Percentiles rank a stretch among this genome's conserved stretches.
These are phyloP conservation scores for Tricholauxania praeusta DNA, from an alignment of 2,888 invertebrate genomes.

Conservation along the genomic window DNA sequence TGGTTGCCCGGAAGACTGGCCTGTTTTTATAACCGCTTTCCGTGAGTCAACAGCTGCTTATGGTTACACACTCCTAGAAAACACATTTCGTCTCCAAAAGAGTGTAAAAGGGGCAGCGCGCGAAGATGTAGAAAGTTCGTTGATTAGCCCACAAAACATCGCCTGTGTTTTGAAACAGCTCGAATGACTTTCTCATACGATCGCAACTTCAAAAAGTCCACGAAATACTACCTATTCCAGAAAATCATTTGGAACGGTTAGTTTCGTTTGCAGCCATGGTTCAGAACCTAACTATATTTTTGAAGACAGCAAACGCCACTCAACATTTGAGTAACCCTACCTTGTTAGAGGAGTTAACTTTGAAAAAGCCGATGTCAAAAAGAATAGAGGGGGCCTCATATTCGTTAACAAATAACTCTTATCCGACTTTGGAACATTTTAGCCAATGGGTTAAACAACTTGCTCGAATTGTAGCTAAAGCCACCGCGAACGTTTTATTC, in stretches of 20 bases:
- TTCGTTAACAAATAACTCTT: neutral
- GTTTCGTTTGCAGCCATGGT: neutral
- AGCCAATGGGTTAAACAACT: conserved; percentile 10
- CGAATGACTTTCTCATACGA: neutral
- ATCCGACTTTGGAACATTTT: conserved; percentile 5
- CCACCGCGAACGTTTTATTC: neutral
- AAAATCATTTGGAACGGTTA: conserved; percentile 29
- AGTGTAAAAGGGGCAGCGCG: conserved; percentile 8
- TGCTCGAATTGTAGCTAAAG: conserved; percentile 6
- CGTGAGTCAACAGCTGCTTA: conserved; percentile 8
- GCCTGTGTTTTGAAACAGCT: neutral
- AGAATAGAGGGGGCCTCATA: conserved; percentile 6
- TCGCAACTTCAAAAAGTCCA: neutral
- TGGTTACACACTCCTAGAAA: neutral
- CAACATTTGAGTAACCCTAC: conserved; percentile 12
- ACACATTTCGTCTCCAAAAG: conserved; percentile 8
- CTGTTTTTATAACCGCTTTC: neutral
- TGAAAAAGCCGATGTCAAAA: conserved; percentile 4
- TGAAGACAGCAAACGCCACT: neutral
- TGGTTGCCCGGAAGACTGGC: conserved; percentile 16
- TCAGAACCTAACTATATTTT: conserved; percentile 9
- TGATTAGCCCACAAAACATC: conserved; percentile 3
- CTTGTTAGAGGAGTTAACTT: conserved; percentile 1
- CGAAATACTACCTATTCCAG: conserved; percentile 1
- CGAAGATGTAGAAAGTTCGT: conserved; percentile 7